phyloP scores from a whole-genome alignment of 2,113 vertebrate species.

The Probosciger aterrimus region DNA sequence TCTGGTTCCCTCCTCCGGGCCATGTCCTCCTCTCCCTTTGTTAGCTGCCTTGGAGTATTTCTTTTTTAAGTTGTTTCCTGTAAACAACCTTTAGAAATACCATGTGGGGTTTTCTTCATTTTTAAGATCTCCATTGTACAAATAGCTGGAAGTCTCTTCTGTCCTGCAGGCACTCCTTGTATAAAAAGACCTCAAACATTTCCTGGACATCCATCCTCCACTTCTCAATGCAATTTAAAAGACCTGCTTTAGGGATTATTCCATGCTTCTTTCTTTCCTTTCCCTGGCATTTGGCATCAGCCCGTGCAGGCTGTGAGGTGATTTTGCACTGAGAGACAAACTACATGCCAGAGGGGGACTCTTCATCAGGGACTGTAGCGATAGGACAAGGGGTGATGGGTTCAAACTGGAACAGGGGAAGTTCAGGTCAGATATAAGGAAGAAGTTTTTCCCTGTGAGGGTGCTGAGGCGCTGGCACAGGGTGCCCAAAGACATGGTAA shows the following conservation, averaged over 20 bases:
- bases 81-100: background rate
- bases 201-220: background rate
- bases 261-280: background rate
- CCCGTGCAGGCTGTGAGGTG: background rate
- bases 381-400: background rate
- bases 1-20: background rate
- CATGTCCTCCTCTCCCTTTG: background rate
- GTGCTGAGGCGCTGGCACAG: background rate
- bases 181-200: background rate
- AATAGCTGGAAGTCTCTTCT: background rate
- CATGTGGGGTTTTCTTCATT: background rate
- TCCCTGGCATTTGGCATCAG: background rate
- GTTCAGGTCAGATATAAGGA: background rate
- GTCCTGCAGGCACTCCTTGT: background rate
- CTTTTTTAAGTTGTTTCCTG: background rate
- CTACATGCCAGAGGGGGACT: background rate
- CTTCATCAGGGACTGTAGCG: background rate
- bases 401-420: background rate
- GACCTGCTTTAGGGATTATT: background rate
- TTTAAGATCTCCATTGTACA: background rate
- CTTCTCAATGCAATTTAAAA: background rate
- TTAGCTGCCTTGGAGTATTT: background rate
- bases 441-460: background rate
- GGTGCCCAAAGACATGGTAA: background rate
- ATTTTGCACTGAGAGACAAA: background rate